Evolutionary conservation across 2,797 vertebrate species (phyloP).

Genomic region (Iguana delicatissima): DNA sequence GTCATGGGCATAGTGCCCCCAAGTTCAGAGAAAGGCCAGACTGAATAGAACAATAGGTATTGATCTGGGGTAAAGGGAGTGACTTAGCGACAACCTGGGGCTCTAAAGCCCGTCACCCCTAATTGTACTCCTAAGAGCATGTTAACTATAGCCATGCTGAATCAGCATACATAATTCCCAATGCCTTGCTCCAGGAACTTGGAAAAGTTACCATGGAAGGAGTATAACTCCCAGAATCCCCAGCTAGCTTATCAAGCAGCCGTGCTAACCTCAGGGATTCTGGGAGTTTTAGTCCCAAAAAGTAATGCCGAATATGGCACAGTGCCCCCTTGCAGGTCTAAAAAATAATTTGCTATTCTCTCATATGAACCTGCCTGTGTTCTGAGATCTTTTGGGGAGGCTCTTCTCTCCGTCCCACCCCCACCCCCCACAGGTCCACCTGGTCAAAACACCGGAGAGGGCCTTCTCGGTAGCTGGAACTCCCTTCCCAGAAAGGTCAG

Average conservation of each 20-base stretch:
- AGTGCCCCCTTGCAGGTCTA: no score
- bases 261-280: background rate
- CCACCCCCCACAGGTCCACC: no score
- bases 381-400: no score
- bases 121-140: background rate
- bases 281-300: background rate
- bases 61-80: no score
- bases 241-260: background rate
- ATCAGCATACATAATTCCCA: background rate
- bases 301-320: background rate
- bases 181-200: background rate
- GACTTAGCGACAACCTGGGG: background rate
- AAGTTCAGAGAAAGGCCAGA: background rate
- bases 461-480: no score
- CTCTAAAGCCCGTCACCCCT: background rate
- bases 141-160: background rate
- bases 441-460: no score
- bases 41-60: background rate
- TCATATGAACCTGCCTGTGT: no score
- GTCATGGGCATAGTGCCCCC: background rate
- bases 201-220: background rate
- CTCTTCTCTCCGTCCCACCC: no score
- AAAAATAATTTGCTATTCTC: no score
- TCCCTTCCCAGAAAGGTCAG: no score
- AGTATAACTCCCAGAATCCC: background rate